phyloP scores from a whole-genome alignment of 2,797 vertebrate genomes.

The Crocodylus rhombifer region DNA sequence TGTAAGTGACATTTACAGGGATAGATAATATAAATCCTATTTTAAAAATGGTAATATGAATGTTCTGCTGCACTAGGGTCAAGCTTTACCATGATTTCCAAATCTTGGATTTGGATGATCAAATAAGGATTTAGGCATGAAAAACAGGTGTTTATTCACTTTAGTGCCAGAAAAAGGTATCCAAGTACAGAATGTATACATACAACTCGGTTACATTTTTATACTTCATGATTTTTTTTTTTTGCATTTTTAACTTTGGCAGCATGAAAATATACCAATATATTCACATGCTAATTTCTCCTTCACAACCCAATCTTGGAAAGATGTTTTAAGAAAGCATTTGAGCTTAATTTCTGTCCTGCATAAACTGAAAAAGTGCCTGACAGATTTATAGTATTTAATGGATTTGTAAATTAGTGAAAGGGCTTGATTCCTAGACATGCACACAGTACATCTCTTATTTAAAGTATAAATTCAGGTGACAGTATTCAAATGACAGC shows the following conservation, averaged over 20 bases:
- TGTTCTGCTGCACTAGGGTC: not conserved
- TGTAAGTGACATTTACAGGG: not conserved
- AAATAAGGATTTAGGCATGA: not conserved
- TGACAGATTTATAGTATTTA: not conserved
- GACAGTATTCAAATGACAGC: not conserved
- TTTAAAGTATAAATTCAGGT: not conserved
- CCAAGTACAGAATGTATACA: not conserved
- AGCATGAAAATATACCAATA: not conserved
- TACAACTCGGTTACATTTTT: not conserved
- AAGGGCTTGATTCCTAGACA: not conserved
- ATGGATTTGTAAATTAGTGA: not conserved
- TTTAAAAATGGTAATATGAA: not conserved
- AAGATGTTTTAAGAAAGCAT: not conserved
- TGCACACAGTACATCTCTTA: not conserved
- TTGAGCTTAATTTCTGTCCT: conserved; percentile 11
- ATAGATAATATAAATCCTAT: not conserved
- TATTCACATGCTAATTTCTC: not conserved
- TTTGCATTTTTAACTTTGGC: not conserved
- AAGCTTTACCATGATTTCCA: not conserved
- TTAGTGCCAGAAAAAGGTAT: not conserved
- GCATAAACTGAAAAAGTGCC: not conserved
- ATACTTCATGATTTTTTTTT: fast-evolving
- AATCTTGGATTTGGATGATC: not conserved
- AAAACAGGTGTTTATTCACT: not conserved
- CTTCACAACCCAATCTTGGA: not conserved